A percentile compares a stretch with the other conserved stretches of the same genome.
Evolutionary conservation across 30 jellyfish, hydroid and myxozoan species (phyloP).

Genomic region (Aurelia sp.): DNA sequence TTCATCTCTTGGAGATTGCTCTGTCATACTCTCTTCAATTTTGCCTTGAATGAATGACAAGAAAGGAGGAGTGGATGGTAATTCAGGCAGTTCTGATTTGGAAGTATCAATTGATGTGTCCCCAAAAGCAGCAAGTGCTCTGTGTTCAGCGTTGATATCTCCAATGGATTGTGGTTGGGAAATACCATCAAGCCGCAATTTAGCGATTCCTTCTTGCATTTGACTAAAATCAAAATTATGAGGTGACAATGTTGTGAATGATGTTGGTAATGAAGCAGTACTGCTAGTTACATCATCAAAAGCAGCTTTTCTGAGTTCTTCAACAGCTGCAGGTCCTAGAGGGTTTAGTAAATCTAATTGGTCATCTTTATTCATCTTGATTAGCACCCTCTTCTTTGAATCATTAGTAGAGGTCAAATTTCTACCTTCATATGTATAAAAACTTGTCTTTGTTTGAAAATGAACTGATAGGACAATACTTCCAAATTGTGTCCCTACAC

Average conservation of each 20-base stretch:
- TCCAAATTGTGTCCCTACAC: constrained; percentile 87
- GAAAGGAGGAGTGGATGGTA: constrained; percentile 94
- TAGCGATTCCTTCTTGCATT: constrained; percentile 31
- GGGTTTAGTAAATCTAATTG: constrained; percentile 38
- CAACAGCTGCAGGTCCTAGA: constrained; percentile 73
- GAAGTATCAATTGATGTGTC: constrained; percentile 45
- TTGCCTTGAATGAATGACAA: constrained; percentile 76
- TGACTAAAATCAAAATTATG: constrained; percentile 30
- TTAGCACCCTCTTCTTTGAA: constrained; percentile 34
- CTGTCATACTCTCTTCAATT: constrained; percentile 59
- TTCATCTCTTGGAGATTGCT: not conserved
- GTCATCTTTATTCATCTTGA: constrained; percentile 51
- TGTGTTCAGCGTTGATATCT: constrained; percentile 35
- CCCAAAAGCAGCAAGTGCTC: constrained; percentile 93
- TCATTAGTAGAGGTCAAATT: not conserved
- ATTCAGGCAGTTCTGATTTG: constrained; percentile 61
- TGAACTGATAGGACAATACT: constrained; percentile 45
- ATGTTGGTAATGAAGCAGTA: constrained; percentile 63
- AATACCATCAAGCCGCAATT: constrained; percentile 4
- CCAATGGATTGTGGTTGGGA: constrained; percentile 66
- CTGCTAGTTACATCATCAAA: constrained; percentile 69
- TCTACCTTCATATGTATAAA: constrained; percentile 34
- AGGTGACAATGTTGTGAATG: constrained; percentile 53
- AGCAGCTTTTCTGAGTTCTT: constrained; percentile 90
- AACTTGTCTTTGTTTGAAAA: constrained; percentile 50